Evolutionary conservation across 2,888 invertebrate species (phyloP), one percentile per base, ranked within the genome.

Genomic region (Catocala sponsa): DNA sequence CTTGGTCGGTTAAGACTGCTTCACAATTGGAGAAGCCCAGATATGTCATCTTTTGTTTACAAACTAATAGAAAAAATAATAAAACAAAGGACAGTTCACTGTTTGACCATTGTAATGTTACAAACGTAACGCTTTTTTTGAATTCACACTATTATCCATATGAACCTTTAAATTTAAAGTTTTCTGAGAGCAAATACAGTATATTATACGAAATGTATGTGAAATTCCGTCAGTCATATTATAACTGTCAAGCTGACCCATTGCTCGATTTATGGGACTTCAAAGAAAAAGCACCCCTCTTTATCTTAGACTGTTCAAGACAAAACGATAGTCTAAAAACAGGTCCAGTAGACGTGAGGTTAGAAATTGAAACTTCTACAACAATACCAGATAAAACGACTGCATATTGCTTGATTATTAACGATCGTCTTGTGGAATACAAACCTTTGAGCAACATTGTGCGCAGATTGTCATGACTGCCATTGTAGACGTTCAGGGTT

Each of bases 21-120:
- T 77, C 74, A 9, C 78, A 80, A 55, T 58, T 85, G 50, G 86
- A 87, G 72, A 85, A 84, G 70, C 87, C 86, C 5, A 66, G 85
- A 52, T 89, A 74, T 69, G 62, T 89, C 41, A 80, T 89, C n/a
- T 48, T 70, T 33, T 55, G 56, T n/a, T 55, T 68, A 15, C 68
- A 64, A 61, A 61, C 61, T 15, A 51, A 44, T 53, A 53, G 32
- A 50, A 44, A n/a, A 15, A 57, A 47, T 46, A 55, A 73, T 32
- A 52, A 62, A 47, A 15, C 12, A 5, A 69, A 53, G 49, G 70
- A 86, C 66, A 59, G 42, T 38, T 72, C 71, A 5, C 9, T 55
- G 0, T 78, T 77, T 49, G 72, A 78, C 64, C 72, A 81, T 62
- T 85, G 85, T 65, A 68, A 82, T 43, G 52, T 88, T 42, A 80